These are phyloP conservation scores for Machaerirhynchus nigripectus DNA, from an alignment of 2,113 vertebrate species.

Conservation along the genomic window DNA sequence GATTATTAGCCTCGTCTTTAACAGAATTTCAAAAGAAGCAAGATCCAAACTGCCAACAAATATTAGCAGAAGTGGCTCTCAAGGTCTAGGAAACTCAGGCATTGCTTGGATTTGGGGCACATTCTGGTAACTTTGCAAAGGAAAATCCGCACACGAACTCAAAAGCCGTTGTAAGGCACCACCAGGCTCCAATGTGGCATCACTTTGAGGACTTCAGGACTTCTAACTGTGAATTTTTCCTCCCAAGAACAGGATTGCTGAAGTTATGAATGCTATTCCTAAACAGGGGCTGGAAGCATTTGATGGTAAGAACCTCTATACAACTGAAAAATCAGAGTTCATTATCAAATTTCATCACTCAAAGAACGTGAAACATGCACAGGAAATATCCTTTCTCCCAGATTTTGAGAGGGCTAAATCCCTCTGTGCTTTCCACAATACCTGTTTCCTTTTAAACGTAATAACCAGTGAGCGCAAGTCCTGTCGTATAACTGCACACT, in stretches of 20 bases:
- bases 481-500: background rate
- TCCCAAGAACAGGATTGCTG: background rate
- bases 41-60: background rate
- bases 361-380: background rate
- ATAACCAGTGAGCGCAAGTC: background rate
- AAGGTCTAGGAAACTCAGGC: background rate
- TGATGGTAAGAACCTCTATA: background rate
- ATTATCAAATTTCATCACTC: background rate
- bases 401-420: background rate
- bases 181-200: background rate
- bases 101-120: background rate
- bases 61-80: background rate
- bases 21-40: background rate
- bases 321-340: background rate
- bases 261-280: background rate
- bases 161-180: background rate
- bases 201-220: background rate
- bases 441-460: background rate
- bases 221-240: too few relatives aligned
- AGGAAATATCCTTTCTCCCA: background rate
- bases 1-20: background rate
- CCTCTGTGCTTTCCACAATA: background rate
- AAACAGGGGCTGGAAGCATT: background rate
- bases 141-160: accelerated
- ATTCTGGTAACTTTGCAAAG: background rate